Conservation (phyloP, 1,140 invertebrate species). For the Sarcophaga peregrina region DNA sequence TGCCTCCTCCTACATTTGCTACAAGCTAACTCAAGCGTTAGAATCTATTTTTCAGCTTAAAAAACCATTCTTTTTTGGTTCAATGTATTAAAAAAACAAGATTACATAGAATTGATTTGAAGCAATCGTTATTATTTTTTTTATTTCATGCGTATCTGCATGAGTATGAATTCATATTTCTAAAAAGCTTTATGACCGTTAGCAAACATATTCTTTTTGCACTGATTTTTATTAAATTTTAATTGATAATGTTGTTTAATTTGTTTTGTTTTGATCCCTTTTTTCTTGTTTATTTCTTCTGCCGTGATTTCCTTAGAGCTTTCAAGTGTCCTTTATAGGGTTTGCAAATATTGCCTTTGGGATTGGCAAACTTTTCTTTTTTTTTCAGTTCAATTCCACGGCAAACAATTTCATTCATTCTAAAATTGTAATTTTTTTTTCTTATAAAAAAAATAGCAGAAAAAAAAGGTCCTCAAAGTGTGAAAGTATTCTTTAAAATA, state of each 20-base stretch:
- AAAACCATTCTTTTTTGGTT: too few relatives aligned
- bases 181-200: background rate
- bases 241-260: background rate
- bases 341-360: constrained; percentile 3
- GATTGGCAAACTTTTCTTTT: too few relatives aligned
- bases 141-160: background rate
- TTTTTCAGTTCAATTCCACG: background rate
- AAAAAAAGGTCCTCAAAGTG: background rate
- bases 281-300: background rate
- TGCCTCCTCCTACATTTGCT: background rate
- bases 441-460: too few relatives aligned
- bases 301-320: background rate
- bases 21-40: background rate
- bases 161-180: background rate
- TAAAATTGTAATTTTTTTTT: background rate
- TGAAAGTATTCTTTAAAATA: background rate
- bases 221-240: background rate
- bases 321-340: background rate
- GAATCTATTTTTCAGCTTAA: background rate
- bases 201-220: background rate
- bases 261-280: background rate
- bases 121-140: too few relatives aligned
- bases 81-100: background rate
- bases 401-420: background rate
- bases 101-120: too few relatives aligned